These are phyloP conservation scores for Tenthredo distinguenda DNA, from an alignment of 2,888 invertebrate genomes.

Conservation along the genomic window DNA sequence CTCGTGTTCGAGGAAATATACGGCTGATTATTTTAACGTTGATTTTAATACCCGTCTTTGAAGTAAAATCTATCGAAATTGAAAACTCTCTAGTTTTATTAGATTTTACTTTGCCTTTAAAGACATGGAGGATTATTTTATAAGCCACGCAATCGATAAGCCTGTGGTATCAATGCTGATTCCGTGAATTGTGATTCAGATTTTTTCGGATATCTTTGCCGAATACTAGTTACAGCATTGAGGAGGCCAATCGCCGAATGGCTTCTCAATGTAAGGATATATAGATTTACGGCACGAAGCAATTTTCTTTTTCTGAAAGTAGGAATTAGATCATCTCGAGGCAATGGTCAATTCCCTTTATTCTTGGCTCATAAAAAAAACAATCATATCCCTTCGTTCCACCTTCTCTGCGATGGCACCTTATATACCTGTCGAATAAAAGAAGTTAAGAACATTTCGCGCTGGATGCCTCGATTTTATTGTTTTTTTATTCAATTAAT, in stretches of 20 bases:
- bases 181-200: not conserved
- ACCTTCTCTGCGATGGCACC: slow-evolving; percentile 15
- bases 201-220: not conserved
- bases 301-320: slow-evolving; percentile 31
- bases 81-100: not conserved
- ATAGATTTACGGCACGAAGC: slow-evolving; percentile 26
- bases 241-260: not conserved
- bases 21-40: not conserved
- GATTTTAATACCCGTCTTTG: not conserved
- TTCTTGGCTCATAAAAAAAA: slow-evolving; percentile 23
- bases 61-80: not conserved
- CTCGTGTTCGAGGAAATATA: not conserved
- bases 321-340: slow-evolving; percentile 42
- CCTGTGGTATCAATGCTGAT: not conserved
- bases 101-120: not conserved
- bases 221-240: not conserved
- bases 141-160: not conserved
- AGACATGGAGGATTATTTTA: not conserved
- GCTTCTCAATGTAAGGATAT: slow-evolving; percentile 5
- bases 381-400: slow-evolving; percentile 32
- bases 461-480: not conserved
- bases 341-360: slow-evolving; percentile 40
- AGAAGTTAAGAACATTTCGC: slow-evolving; percentile 22
- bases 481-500: slow-evolving; percentile 29
- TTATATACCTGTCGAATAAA: slow-evolving; percentile 31